Conservation (phyloP, 1,140 invertebrate genomes). For the Brachionus rubens region DNA sequence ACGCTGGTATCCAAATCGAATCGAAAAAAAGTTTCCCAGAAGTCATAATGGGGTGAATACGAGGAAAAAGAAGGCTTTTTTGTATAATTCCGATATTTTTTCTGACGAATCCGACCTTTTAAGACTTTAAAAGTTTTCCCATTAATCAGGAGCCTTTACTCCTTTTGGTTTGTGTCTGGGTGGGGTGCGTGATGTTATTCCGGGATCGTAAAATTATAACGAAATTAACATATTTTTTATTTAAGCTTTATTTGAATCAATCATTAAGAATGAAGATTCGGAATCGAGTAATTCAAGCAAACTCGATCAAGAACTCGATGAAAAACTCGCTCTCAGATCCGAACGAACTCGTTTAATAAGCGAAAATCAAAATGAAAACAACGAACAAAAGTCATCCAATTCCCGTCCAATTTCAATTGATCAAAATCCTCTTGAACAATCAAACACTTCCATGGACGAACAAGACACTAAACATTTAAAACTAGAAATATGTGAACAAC, state of each 20-base stretch:
- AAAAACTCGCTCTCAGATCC: neutral
- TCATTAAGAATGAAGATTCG: neutral
- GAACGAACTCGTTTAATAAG: neutral
- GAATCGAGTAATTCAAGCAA: neutral
- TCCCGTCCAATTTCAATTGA: neutral
- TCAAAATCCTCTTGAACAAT: conserved; percentile 1
- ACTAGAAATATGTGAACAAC: conserved; percentile 20
- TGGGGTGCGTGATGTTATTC: too few species aligned
- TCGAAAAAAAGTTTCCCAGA: too few species aligned
- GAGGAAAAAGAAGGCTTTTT: too few species aligned
- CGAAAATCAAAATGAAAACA: neutral
- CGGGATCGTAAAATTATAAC: too few species aligned
- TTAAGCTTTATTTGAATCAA: neutral
- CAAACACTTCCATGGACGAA: neutral
- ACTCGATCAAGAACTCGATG: neutral
- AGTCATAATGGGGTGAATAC: too few species aligned
- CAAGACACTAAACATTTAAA: neutral
- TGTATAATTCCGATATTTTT: too few species aligned
- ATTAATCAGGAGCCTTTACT: too few species aligned
- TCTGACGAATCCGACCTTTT: too few species aligned
- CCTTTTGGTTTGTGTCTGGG: too few species aligned
- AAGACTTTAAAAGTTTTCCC: too few species aligned
- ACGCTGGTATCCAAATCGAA: too few species aligned
- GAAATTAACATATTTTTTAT: neutral
- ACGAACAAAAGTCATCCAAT: neutral